Percentiles rank a stretch among this genome's conserved stretches.
phyloP scores from a whole-genome alignment of 2,888 invertebrate species.

The Chrysolina haemoptera region DNA sequence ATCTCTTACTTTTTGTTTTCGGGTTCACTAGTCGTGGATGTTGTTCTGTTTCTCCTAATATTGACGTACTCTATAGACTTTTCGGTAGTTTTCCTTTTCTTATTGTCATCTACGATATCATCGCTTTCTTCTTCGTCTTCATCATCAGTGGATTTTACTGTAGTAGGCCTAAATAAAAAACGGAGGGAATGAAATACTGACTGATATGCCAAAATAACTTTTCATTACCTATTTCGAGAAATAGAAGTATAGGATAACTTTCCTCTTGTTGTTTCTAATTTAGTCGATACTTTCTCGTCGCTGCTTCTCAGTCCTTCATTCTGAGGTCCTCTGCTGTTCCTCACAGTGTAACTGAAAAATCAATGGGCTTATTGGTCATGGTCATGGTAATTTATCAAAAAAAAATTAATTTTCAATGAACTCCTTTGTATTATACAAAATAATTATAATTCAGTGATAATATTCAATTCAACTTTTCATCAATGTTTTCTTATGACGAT shows the following conservation, averaged over 20 bases:
- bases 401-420: too few species aligned
- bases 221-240: slow-evolving; percentile 61
- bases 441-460: too few species aligned
- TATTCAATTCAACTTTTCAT: too few species aligned
- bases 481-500: too few species aligned
- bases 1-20: slow-evolving; percentile 55
- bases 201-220: not conserved
- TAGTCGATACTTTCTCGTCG: slow-evolving; percentile 61
- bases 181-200: not conserved
- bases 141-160: slow-evolving; percentile 53
- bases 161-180: slow-evolving; percentile 55
- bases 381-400: too few species aligned
- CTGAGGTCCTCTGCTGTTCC: slow-evolving; percentile 76
- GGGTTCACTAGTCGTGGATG: slow-evolving; percentile 63
- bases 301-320: slow-evolving; percentile 70
- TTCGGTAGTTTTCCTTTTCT: slow-evolving; percentile 47
- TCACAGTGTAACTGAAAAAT: slow-evolving; percentile 69
- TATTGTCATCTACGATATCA: slow-evolving; percentile 57
- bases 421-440: too few species aligned
- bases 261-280: slow-evolving; percentile 66
- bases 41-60: slow-evolving; percentile 75
- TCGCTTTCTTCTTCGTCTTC: slow-evolving; percentile 53
- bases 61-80: slow-evolving; percentile 74
- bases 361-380: too few species aligned
- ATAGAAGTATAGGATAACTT: slow-evolving; percentile 69